Evolutionary conservation across 23 tunicate species (phyloP), one percentile per base, ranked within the genome.

Genomic region (Styela plicata): DNA sequence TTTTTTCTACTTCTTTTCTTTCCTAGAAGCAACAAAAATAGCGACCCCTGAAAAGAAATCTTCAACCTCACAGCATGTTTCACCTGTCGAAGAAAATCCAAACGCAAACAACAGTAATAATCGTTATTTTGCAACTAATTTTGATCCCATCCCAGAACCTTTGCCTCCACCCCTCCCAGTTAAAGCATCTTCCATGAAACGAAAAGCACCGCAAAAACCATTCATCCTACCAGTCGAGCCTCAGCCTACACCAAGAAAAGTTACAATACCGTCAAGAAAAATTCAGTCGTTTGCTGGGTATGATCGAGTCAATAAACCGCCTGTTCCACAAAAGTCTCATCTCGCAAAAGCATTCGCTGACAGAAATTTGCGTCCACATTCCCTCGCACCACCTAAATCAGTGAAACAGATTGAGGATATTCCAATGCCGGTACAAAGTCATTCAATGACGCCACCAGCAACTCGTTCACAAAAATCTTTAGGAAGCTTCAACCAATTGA

Each of bases 311-410:
- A 62, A 23, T 23, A 67, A 67, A 67, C 71, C 71, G 22, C 30
- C 71, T 29, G 31, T 67, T 24, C 71, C 71, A 1, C 71, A 67
- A 1, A 67, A 67, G 71, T 67, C 71, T 18, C 86, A 57, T 83
- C 57, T 44, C 13, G 79, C 32, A 16, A 52, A 52, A 19, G 80
- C 2, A 64, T 29, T 3, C 26, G 79, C 65, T 70, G 79, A 21
- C 0, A 17, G 31, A n/a, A 32, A 57, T 52, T 13, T 44, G 7
- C 71, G 37, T 63, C 83, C 73, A 17, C 36, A 27, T 34, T 79
- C 63, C 73, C 36, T 63, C 29, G 27, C 73, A 69, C 83, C 31
- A 13, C 83, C 73, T 63, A 20, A 31, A 31, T 18, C 25, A 25
- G 24, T 24, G 13, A 19, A 25, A 24, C 31, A 66, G 27, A n/a